phyloP scores from a whole-genome alignment of 2,797 vertebrate species.

The Sebastes dallii region DNA sequence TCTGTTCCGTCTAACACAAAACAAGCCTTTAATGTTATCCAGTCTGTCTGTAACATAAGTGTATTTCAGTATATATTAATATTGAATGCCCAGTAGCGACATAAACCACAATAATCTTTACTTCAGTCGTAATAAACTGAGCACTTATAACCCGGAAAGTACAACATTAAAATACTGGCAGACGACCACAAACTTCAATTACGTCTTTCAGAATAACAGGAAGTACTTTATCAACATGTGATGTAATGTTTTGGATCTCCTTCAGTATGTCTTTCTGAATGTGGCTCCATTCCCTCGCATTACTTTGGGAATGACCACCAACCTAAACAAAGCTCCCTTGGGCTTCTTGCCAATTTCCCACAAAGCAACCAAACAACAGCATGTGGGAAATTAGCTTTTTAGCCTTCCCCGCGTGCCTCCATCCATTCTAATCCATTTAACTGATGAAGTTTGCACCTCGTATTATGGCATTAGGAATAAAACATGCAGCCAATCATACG shows the following conservation, averaged over 20 bases:
- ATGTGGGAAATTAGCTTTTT: not conserved
- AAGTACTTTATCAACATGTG: not conserved
- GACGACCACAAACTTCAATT: not conserved
- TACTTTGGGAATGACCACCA: conserved; percentile 18
- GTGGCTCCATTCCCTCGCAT: conserved; percentile 1
- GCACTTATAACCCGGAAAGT: conserved; percentile 18
- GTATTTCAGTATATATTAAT: not conserved
- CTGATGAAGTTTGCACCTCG: conserved; percentile 11
- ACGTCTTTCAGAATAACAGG: not conserved
- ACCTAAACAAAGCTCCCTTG: conserved; percentile 13
- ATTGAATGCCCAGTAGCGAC: not conserved
- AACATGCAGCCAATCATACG: not conserved
- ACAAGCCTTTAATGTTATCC: not conserved
- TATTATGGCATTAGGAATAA: not conserved
- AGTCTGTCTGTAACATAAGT: not conserved
- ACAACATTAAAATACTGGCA: conserved; percentile 12
- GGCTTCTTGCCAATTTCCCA: conserved; percentile 24
- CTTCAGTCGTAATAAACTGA: conserved; percentile 8
- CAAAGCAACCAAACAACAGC: not conserved
- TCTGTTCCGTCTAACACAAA: not conserved
- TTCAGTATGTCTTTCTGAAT: not conserved
- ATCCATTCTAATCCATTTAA: conserved; percentile 1
- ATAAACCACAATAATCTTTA: not conserved
- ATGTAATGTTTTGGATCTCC: conserved; percentile 24
- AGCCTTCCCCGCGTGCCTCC: not conserved